Conservation (phyloP, 2,797 vertebrate genomes). For the Rousettus madagascariensis region DNA sequence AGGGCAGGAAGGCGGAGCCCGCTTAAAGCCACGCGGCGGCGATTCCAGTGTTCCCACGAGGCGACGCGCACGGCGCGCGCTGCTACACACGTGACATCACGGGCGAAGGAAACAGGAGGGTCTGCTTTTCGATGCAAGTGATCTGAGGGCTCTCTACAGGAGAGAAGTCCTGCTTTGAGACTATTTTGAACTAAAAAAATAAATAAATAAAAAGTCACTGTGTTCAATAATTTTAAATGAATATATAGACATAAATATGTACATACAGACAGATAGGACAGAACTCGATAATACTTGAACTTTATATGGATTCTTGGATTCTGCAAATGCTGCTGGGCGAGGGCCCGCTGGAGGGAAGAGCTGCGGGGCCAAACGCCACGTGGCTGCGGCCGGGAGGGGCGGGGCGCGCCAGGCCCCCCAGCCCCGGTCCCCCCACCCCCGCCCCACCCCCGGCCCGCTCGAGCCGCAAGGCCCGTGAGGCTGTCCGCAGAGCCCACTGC, state of each 20-base stretch:
- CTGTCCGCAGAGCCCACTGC: not conserved
- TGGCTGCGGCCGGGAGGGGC: not conserved
- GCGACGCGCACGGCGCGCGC: accelerated
- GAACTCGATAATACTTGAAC: not conserved
- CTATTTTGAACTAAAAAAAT: not conserved
- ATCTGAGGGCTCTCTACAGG: not conserved
- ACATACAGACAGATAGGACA: accelerated
- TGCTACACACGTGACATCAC: not conserved
- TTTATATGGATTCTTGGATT: not conserved
- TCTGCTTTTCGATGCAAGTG: not conserved
- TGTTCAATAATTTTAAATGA: not conserved
- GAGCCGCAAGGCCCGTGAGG: not conserved
- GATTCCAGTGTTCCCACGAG: not conserved
- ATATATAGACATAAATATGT: not conserved
- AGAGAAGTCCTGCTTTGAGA: not conserved
- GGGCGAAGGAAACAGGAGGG: not conserved
- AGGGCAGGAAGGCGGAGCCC: not conserved
- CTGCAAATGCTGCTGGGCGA: too few relatives aligned
- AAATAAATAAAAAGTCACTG: not conserved
- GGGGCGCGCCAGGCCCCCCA: too few relatives aligned
- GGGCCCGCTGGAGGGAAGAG: not conserved
- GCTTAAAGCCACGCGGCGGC: not conserved
- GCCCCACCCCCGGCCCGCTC: too few relatives aligned
- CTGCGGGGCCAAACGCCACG: not conserved
- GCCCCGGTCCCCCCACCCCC: too few relatives aligned